Evolutionary conservation across 2,113 vertebrate species (phyloP).

Genomic region (Hyperoodon ampullatus): DNA sequence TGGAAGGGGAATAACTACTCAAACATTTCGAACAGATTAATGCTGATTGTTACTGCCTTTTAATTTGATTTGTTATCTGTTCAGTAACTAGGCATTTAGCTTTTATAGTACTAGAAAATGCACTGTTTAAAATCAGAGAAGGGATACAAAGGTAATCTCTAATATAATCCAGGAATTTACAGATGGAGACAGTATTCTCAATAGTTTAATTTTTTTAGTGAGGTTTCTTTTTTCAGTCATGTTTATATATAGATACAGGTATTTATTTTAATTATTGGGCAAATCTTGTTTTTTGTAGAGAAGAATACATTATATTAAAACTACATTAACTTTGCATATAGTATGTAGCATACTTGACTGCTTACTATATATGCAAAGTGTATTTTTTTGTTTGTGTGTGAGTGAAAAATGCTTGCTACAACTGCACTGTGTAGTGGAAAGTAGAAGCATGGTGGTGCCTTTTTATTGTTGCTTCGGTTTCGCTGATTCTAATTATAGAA

Average conservation of each 20-base stretch:
- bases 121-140: slow-evolving; percentile 31
- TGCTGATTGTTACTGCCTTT: slow-evolving; percentile 4
- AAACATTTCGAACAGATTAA: background rate
- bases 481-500: slow-evolving; percentile 94
- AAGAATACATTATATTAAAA: slow-evolving; percentile 24
- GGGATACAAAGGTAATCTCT: background rate
- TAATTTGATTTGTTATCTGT: background rate
- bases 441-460: slow-evolving; percentile 79
- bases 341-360: background rate
- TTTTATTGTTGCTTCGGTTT: slow-evolving; percentile 88
- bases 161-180: background rate
- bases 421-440: slow-evolving; percentile 60
- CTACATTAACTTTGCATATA: background rate
- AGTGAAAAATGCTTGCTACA: slow-evolving; percentile 57
- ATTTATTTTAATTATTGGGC: background rate
- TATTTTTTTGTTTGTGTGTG: background rate
- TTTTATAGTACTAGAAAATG: slow-evolving; percentile 48
- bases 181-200: slow-evolving; percentile 20
- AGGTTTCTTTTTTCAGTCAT: slow-evolving; percentile 9
- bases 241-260: background rate
- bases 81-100: background rate
- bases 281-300: background rate
- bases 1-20: background rate
- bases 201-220: slow-evolving; percentile 32
- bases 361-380: background rate